Conservation (phyloP, 2,113 vertebrate genomes). For the Perognathus longimembris region DNA sequence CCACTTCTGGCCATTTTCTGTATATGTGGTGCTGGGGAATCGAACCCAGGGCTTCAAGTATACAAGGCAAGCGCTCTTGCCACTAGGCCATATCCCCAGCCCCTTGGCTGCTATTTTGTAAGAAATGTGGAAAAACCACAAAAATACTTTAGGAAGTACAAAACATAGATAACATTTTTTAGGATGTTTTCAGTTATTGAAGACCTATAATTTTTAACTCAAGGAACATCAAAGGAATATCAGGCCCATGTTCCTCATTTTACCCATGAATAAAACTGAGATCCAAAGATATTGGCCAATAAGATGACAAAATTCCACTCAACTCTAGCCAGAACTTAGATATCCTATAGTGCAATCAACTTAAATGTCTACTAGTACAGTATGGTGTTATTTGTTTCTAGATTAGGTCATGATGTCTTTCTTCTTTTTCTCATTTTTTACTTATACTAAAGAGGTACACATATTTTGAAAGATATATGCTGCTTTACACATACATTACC, state of each 20-base stretch:
- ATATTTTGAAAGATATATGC: not conserved
- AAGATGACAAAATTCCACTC: not conserved
- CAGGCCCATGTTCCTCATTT: not conserved
- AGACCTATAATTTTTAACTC: not conserved
- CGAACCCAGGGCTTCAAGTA: too few relatives aligned
- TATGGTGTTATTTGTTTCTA: not conserved
- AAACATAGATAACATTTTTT: not conserved
- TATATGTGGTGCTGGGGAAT: too few relatives aligned
- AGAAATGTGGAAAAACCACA: slow-evolving; percentile 1
- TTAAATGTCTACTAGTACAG: not conserved
- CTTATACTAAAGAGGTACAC: not conserved
- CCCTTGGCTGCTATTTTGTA: slow-evolving; percentile 9
- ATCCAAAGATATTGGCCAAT: not conserved
- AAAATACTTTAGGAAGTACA: not conserved
- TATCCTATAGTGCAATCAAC: not conserved
- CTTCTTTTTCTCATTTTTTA: not conserved
- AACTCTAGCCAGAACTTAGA: not conserved
- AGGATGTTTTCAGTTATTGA: not conserved
- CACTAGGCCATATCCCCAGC: too few relatives aligned
- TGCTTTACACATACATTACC: not conserved
- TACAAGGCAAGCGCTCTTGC: too few relatives aligned
- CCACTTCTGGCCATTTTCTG: too few relatives aligned
- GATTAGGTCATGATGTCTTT: not conserved
- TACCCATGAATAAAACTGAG: slow-evolving; percentile 19
- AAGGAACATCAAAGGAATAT: not conserved